Conservation (phyloP, 2,888 invertebrate species). For the Neuroscelio doddi region DNA sequence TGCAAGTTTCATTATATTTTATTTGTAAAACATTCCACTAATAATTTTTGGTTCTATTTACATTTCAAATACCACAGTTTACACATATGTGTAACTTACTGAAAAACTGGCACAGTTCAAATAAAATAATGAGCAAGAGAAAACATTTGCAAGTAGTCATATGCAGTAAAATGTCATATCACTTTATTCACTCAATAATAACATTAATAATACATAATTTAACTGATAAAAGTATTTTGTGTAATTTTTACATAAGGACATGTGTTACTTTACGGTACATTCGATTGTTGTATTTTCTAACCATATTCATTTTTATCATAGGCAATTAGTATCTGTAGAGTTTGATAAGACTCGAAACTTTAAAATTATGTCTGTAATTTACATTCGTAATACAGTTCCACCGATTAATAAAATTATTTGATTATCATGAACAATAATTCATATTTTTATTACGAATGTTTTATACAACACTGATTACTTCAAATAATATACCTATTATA, state of each 20-base stretch:
- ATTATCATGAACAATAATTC: conserved; percentile 8
- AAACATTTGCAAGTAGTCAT: conserved; percentile 35
- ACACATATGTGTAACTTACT: conserved; percentile 50
- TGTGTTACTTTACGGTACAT: conserved; percentile 69
- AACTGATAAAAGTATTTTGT: conserved; percentile 68
- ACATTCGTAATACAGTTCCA: conserved; percentile 58
- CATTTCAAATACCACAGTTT: conserved; percentile 54
- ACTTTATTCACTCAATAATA: conserved; percentile 72
- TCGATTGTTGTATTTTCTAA: conserved; percentile 60
- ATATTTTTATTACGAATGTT: conserved; percentile 18
- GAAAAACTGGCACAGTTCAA: conserved; percentile 43
- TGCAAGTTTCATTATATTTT: conserved; percentile 51
- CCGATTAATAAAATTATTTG: conserved; percentile 13
- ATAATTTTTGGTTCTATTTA: conserved; percentile 51
- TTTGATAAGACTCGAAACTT: conserved; percentile 69
- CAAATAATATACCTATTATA: conserved; percentile 8
- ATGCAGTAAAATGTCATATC: conserved; percentile 66
- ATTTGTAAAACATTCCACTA: conserved; percentile 54
- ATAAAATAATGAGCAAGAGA: conserved; percentile 33
- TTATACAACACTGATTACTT: conserved; percentile 41
- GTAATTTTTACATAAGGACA: conserved; percentile 68
- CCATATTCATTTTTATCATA: conserved; percentile 62
- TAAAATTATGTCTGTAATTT: conserved; percentile 65
- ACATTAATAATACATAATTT: conserved; percentile 72
- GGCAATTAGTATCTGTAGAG: conserved; percentile 67